Conservation (phyloP, 2,113 vertebrate species). For the Amblyopsis rosae region DNA sequence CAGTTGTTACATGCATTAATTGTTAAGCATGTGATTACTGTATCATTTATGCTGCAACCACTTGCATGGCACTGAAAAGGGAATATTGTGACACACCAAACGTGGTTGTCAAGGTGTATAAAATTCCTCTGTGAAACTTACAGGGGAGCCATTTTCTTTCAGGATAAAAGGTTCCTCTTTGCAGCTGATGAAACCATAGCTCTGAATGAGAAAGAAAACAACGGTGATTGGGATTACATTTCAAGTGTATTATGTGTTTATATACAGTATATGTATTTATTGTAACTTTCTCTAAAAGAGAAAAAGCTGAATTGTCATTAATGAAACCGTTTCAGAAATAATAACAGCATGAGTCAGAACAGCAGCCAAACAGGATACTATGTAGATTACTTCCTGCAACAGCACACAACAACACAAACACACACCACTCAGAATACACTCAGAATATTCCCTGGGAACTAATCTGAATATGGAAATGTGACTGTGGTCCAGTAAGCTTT, state of each 20-base stretch:
- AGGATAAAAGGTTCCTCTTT: constrained; percentile 48
- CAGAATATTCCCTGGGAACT: neutral
- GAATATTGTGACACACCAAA: neutral
- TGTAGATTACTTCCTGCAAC: neutral
- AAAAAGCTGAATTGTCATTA: neutral
- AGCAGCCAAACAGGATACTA: neutral
- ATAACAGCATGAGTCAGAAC: neutral
- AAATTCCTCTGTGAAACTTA: constrained; percentile 47
- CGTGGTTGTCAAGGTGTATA: constrained; percentile 2
- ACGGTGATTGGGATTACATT: neutral
- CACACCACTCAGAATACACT: neutral
- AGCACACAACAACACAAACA: neutral
- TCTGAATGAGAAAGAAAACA: constrained; percentile 52
- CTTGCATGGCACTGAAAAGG: neutral
- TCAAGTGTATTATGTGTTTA: neutral
- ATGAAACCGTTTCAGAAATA: neutral
- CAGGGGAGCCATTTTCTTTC: constrained; percentile 77
- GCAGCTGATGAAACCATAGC: constrained; percentile 38
- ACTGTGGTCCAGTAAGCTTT: neutral
- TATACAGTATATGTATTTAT: neutral
- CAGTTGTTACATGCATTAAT: no score
- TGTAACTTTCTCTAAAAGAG: no score
- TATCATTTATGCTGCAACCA: neutral
- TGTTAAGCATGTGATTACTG: no score
- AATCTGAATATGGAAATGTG: no score